Evolutionary conservation across 2,113 vertebrate genomes (phyloP), one percentile per base, ranked within the genome.

Genomic region (Nematolebias whitei): DNA sequence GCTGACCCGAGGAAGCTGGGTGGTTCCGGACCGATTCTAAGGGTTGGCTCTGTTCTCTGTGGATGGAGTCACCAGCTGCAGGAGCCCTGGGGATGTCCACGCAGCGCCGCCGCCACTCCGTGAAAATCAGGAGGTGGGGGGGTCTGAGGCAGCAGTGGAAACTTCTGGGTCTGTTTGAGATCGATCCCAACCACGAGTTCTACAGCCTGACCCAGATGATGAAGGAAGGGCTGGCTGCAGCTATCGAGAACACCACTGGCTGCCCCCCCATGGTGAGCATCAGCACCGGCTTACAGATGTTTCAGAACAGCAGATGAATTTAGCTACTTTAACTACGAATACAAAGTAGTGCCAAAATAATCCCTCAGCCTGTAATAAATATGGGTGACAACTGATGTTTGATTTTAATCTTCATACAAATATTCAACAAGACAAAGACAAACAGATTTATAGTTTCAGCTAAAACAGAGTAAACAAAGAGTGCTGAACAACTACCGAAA

Each of bases 91-190:
- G 51, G 13, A 67, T 13, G 35, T 48, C 71, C 6, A 51, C 26
- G 4, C 23, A 29, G 26, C 26, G 2, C 8, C 70, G 12, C 2
- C 63, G 51, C 15, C 32, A 2, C 15, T 61, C 79, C 0, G 10
- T 69, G 18, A 91, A 88, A 73, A 81, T 80, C 59, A 73, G 66
- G 59, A 47, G 88, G 49, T 91, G 96, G 79, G 92, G 91, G 64
- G 88, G 89, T 1, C 63, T 95, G 16, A 85, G 92, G 52, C 91
- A 94, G 57, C 92, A 92, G 64, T 95, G 94, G 91, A 92, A 91
- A 16, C 88, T 95, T n/a, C 70, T 95, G 19, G 96, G 96, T 15
- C 78, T 97, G 63, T 96, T 96, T 82, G 94, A 96, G 86, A 95
- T 97, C 1, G 87, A 93, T 54, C 81, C 87, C 2, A 85, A 92